phyloP scores from a whole-genome alignment of 2,113 vertebrate genomes.

The Channa maculata region DNA sequence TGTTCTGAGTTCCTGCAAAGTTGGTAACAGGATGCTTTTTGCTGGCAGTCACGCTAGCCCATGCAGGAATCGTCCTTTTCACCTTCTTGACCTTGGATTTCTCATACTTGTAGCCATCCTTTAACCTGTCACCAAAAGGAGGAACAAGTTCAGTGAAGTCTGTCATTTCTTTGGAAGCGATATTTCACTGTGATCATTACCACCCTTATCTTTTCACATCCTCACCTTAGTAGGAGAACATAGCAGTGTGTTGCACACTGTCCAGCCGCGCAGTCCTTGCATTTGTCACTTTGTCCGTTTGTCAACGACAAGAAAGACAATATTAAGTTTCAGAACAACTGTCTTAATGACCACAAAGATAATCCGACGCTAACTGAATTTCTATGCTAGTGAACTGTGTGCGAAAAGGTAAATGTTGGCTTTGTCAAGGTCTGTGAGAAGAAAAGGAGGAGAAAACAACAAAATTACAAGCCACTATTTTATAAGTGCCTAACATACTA shows the following conservation, averaged over 20 bases:
- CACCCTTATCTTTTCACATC: constrained; percentile 77
- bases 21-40: constrained; percentile 91
- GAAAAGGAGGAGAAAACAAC: constrained; percentile 42
- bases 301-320: constrained; percentile 75
- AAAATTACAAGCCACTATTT: neutral
- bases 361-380: constrained; percentile 27
- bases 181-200: constrained; percentile 81
- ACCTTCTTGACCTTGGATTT: constrained; percentile 96
- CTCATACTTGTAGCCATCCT: constrained; percentile 87
- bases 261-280: constrained; percentile 81
- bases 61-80: constrained; percentile 94
- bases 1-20: constrained; percentile 90
- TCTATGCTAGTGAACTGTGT: constrained; percentile 11
- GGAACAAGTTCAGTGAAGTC: constrained; percentile 59
- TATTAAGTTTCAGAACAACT: constrained; percentile 78
- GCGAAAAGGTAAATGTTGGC: constrained; percentile 1
- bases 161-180: constrained; percentile 54
- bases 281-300: constrained; percentile 79
- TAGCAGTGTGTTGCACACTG: constrained; percentile 83
- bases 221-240: constrained; percentile 83
- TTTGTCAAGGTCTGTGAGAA: constrained; percentile 49
- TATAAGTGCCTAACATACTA: no score
- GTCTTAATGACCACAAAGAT: constrained; percentile 66
- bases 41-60: constrained; percentile 92
- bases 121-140: constrained; percentile 84